phyloP scores from a whole-genome alignment of 1,140 invertebrate genomes.

The Venturia canescens region DNA sequence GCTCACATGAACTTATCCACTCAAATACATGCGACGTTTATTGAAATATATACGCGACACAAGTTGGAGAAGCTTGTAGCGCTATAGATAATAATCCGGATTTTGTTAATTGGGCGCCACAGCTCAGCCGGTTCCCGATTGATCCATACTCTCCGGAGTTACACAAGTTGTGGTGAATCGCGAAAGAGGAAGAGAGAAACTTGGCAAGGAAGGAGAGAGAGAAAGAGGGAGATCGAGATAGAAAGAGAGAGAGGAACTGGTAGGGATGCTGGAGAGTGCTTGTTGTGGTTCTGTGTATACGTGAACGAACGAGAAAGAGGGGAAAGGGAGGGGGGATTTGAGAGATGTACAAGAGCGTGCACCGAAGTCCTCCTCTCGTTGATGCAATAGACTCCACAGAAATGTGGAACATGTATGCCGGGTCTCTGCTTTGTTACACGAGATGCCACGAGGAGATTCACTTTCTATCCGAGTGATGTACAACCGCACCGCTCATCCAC shows the following conservation, averaged over 20 bases:
- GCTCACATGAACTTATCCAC: neutral
- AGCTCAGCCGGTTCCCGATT: constrained; percentile 17
- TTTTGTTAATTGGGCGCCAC: constrained; percentile 35
- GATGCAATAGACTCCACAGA: constrained; percentile 61
- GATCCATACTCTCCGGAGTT: constrained; percentile 28
- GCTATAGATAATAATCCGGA: constrained; percentile 23
- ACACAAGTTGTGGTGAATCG: constrained; percentile 26
- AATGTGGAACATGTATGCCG: constrained; percentile 62
- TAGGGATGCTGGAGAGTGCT: constrained; percentile 6
- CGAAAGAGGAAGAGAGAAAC: neutral
- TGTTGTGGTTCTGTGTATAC: constrained; percentile 46
- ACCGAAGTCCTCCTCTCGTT: constrained; percentile 29
- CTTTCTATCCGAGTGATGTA: constrained; percentile 62
- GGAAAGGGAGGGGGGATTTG: neutral
- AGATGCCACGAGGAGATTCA: constrained; percentile 55
- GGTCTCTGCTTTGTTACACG: constrained; percentile 16
- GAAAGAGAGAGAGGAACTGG: constrained; percentile 10
- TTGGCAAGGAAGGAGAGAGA: neutral
- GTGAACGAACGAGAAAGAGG: constrained; percentile 17
- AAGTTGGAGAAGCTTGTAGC: neutral
- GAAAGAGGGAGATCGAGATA: neutral
- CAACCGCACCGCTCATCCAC: neutral
- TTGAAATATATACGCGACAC: neutral
- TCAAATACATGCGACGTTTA: neutral
- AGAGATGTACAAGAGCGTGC: constrained; percentile 32